These are phyloP conservation scores for Agapornis canus DNA, from an alignment of 2,797 vertebrate genomes.

Conservation along the genomic window DNA sequence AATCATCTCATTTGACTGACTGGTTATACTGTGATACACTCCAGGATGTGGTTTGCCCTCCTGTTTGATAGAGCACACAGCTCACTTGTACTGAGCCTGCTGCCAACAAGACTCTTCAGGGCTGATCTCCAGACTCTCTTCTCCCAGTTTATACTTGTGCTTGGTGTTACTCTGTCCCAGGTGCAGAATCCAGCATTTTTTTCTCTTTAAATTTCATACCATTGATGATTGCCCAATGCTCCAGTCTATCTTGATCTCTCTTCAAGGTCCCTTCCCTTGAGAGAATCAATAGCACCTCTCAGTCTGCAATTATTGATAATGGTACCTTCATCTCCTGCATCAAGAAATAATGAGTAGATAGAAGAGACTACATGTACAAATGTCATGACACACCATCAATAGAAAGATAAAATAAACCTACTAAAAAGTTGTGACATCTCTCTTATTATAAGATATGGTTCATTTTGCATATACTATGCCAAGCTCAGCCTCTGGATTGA, in stretches of 20 bases:
- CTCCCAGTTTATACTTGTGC: rapidly evolving
- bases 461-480: neutral
- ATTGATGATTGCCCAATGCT: rapidly evolving
- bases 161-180: rapidly evolving
- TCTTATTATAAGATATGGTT: neutral
- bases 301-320: rapidly evolving
- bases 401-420: neutral
- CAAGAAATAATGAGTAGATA: neutral
- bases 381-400: rapidly evolving
- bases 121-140: neutral
- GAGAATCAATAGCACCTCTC: rapidly evolving
- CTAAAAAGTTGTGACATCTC: neutral
- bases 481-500: neutral
- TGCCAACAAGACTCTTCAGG: rapidly evolving
- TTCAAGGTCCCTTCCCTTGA: neutral
- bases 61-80: neutral
- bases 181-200: neutral
- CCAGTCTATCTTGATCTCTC: neutral
- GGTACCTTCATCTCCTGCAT: neutral
- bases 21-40: neutral
- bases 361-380: neutral
- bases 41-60: rapidly evolving
- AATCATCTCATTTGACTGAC: rapidly evolving
- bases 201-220: neutral
- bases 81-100: neutral